Conservation (phyloP, 1,140 invertebrate species). For the Pseudomyrmex dendroicus region DNA sequence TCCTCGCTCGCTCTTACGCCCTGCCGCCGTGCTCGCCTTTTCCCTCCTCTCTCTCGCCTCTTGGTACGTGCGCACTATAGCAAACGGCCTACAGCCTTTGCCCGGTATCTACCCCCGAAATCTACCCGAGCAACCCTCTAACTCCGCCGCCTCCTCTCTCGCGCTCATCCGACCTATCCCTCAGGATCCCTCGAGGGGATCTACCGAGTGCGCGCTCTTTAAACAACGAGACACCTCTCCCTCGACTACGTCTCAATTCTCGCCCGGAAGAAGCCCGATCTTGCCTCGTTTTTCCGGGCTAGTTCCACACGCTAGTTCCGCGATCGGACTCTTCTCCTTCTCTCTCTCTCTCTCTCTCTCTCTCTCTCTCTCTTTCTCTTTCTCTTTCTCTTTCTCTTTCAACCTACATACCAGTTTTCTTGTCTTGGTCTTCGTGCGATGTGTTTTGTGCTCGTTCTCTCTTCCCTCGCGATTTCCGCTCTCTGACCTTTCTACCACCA, state of each 20-base stretch:
- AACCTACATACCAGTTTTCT: background rate
- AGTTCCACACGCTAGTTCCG: conserved; percentile 39
- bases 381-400: background rate
- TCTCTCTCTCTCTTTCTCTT: no score
- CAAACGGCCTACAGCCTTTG: conserved; percentile 74
- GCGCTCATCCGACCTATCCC: conserved; percentile 39
- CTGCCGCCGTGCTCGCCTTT: conserved; percentile 40
- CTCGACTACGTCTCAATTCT: conserved; percentile 75
- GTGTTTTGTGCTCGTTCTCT: background rate
- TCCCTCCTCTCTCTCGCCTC: conserved; percentile 32
- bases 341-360: background rate
- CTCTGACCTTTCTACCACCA: conserved; percentile 45
- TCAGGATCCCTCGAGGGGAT: conserved; percentile 69
- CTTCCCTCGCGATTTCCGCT: conserved; percentile 50
- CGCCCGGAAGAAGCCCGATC: conserved; percentile 73
- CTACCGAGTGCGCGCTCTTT: conserved; percentile 74
- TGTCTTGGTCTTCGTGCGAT: background rate
- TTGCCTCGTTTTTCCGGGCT: conserved; percentile 68
- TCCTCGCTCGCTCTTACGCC: conserved; percentile 50
- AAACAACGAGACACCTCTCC: conserved; percentile 75
- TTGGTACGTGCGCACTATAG: conserved; percentile 66
- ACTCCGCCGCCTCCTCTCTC: conserved; percentile 44
- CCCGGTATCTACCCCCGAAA: conserved; percentile 73
- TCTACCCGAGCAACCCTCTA: conserved; percentile 64
- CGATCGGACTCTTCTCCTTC: background rate